phyloP scores from a whole-genome alignment of 2,113 vertebrate species.

The Lepus timidus region DNA sequence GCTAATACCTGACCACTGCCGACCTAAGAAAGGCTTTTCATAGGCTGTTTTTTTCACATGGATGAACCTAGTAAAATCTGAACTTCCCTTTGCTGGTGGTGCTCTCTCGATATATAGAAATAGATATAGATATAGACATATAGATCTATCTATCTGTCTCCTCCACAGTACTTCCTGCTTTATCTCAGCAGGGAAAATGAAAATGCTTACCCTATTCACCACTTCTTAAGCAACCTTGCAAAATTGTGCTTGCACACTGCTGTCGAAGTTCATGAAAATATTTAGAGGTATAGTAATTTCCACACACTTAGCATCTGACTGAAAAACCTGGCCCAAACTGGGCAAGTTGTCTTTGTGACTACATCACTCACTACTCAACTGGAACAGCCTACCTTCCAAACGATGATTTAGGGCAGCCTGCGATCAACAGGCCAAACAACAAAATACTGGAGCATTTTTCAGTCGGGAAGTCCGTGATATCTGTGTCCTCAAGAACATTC shows the following conservation, averaged over 20 bases:
- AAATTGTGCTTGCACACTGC: neutral
- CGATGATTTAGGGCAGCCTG: neutral
- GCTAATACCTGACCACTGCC: neutral
- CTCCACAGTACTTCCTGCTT: neutral
- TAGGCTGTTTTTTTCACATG: neutral
- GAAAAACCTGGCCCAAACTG: neutral
- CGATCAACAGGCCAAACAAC: neutral
- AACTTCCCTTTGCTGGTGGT: neutral
- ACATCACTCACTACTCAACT: neutral
- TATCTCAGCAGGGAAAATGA: neutral
- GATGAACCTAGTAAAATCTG: neutral
- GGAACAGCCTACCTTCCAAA: neutral
- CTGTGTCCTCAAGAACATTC: neutral
- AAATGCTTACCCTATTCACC: neutral
- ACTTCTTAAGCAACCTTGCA: neutral
- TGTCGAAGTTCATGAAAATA: constrained; percentile 30
- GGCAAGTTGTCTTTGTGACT: neutral
- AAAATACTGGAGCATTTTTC: neutral
- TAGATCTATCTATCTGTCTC: neutral
- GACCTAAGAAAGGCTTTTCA: neutral
- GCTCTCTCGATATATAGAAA: too few relatives aligned
- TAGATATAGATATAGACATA: neutral
- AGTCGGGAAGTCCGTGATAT: neutral
- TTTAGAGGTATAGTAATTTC: neutral
- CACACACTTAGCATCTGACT: neutral